Evolutionary conservation across 2,888 invertebrate species (phyloP).

Genomic region (Iphiclides podalirius): DNA sequence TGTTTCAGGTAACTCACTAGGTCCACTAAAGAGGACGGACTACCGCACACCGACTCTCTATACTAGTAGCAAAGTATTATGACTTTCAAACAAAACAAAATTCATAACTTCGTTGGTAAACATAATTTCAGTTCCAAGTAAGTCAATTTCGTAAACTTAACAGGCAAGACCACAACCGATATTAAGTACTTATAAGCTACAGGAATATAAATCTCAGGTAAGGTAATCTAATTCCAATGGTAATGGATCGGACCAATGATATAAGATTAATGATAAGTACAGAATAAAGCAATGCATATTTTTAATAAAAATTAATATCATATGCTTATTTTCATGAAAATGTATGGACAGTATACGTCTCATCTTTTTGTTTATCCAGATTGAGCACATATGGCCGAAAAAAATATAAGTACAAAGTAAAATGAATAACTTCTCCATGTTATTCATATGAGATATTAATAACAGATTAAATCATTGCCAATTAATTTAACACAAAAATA

Average conservation of each 20-base stretch:
- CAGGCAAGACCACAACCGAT: conserved; percentile 82
- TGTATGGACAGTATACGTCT: too few relatives aligned
- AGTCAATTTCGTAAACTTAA: conserved; percentile 76
- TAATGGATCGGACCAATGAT: conserved; percentile 51
- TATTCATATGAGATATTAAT: too few relatives aligned
- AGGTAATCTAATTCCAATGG: conserved; percentile 37
- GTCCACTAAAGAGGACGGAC: conserved; percentile 56
- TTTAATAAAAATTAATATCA: too few relatives aligned
- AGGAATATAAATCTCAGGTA: conserved; percentile 70
- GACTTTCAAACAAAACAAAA: conserved; percentile 67
- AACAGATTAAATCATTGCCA: conserved; percentile 14
- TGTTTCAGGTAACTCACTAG: conserved; percentile 76
- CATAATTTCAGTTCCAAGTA: conserved; percentile 74
- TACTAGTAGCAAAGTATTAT: conserved; percentile 56
- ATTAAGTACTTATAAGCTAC: conserved; percentile 79
- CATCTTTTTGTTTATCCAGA: neutral
- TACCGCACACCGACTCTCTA: conserved; percentile 48
- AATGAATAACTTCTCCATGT: too few relatives aligned
- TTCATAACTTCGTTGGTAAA: conserved; percentile 76
- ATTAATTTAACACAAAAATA: conserved; percentile 29
- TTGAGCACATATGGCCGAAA: conserved; percentile 6
- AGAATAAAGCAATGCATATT: too few relatives aligned
- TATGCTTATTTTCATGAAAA: too few relatives aligned
- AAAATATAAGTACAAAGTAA: too few relatives aligned
- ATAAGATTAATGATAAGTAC: neutral